Evolutionary conservation across 2,113 vertebrate species (phyloP), one percentile per base, ranked within the genome.

Genomic region (Lasiurus cinereus): DNA sequence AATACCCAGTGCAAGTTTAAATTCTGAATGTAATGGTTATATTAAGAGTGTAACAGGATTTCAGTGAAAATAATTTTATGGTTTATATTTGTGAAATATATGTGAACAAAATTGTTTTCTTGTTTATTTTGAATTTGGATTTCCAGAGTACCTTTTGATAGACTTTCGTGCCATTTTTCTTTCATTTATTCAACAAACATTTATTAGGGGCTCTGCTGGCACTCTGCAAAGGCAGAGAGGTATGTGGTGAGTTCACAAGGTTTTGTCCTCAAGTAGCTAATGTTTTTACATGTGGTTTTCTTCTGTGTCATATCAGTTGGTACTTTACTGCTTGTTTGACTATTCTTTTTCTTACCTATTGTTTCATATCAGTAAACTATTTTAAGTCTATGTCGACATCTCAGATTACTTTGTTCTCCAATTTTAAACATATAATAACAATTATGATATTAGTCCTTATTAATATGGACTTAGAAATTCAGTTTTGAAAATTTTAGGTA

Each of bases 311-410:
- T n/a, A 46, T 36, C 70, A 74, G 16, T 69, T 46, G 77, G 13
- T 27, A 59, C 5, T 79, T 85, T 56, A 31, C 62, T 70, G 50
- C 12, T 64, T 48, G n/a, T 70, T 93, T 94, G 92, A 52, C 76
- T 87, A 0, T 64, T 39, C 39, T 91, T 83, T 96, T 93, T 84
- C 22, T 92, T 78, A 46, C 43, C 13, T 76, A 19, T 46, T 78
- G 29, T 95, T 97, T 94, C 82, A 95, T 59, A 96, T 66, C 36
- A 82, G 22, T 78, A 90, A 87, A 78, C 64, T 92, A 77, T 87
- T 94, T 96, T 90, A 48, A 73, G n/a, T 69, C 54, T 76, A 2
- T 33, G 3, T 77, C 48, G 29, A 90, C 62, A 84, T 94, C 92
- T 92, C 56, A 36, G 43, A 16, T 52, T 66, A 66, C 74, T 85